phyloP scores from a whole-genome alignment of 1,140 invertebrate genomes.

The Micrasema longulum region DNA sequence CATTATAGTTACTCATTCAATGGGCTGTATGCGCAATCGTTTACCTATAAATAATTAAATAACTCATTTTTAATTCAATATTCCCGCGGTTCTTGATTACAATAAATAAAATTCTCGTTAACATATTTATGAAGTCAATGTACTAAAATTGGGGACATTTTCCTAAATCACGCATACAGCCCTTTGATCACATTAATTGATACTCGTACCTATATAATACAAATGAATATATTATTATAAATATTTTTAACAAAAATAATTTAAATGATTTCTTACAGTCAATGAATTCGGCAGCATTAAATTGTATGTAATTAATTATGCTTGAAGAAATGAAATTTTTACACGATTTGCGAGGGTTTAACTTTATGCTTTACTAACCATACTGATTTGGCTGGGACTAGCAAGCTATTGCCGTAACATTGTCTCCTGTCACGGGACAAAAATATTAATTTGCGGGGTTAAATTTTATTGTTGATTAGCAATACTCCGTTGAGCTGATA shows the following conservation, averaged over 20 bases:
- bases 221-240: conserved; percentile 33
- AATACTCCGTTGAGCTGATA: too few species aligned
- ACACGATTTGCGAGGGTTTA: conserved; percentile 26
- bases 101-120: too few species aligned
- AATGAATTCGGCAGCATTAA: conserved; percentile 32
- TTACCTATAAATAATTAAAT: too few species aligned
- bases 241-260: conserved; percentile 38
- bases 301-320: conserved; percentile 17
- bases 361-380: conserved; percentile 19
- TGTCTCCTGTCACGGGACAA: neutral
- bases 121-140: too few species aligned
- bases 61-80: too few species aligned
- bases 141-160: too few species aligned
- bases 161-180: too few species aligned
- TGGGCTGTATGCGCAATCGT: too few species aligned
- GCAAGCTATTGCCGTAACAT: conserved; percentile 1
- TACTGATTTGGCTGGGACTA: conserved; percentile 23
- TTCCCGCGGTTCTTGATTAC: too few species aligned
- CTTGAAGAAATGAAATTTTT: conserved; percentile 23
- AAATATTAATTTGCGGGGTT: conserved; percentile 51
- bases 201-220: conserved; percentile 13
- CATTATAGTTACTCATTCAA: too few species aligned
- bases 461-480: too few species aligned
- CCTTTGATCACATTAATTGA: neutral
- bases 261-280: conserved; percentile 36